Conservation (phyloP, 2,888 invertebrate genomes). For the Phortica magna region DNA sequence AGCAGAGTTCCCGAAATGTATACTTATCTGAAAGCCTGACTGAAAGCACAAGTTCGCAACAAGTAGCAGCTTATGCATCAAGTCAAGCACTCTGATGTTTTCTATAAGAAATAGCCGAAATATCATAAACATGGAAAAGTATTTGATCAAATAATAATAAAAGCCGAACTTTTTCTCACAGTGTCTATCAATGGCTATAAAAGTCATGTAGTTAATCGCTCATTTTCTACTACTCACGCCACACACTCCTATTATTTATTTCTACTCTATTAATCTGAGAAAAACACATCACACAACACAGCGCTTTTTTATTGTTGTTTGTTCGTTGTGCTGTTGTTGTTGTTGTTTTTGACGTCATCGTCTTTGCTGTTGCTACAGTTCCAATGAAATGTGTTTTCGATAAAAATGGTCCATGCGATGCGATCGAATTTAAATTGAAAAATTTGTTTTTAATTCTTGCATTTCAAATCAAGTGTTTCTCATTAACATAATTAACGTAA, state of each 20-base stretch:
- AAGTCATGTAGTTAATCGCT: constrained; percentile 59
- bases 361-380: constrained; percentile 45
- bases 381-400: constrained; percentile 74
- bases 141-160: too few species aligned
- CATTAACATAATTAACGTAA: constrained; percentile 75
- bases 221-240: constrained; percentile 54
- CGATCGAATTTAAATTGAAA: constrained; percentile 74
- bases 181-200: constrained; percentile 50
- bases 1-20: too few species aligned
- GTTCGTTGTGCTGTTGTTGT: constrained; percentile 37
- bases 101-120: too few species aligned
- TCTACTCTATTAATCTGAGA: constrained; percentile 1
- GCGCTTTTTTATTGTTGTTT: neutral
- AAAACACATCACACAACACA: constrained; percentile 33
- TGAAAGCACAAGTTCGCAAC: too few species aligned
- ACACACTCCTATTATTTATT: constrained; percentile 29
- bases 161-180: constrained; percentile 43
- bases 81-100: too few species aligned
- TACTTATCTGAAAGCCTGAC: too few species aligned
- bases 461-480: constrained; percentile 72
- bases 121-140: too few species aligned
- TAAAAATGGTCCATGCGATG: constrained; percentile 74
- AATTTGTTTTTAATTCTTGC: constrained; percentile 73
- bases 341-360: constrained; percentile 28
- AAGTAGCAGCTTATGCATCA: too few species aligned